phyloP scores from a whole-genome alignment of 1,140 invertebrate genomes.

The Anastatus disparis region DNA sequence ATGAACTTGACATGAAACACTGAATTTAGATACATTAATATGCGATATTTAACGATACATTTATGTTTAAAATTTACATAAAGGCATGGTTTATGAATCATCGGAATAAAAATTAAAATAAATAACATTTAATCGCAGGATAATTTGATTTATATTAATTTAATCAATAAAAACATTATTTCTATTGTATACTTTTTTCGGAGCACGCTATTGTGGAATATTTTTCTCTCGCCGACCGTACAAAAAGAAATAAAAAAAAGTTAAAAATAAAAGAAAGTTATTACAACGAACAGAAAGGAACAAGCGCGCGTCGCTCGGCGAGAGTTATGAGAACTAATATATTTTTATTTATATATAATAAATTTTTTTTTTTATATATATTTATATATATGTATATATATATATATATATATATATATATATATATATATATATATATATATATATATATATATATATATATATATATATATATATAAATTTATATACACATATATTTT shows the following conservation, averaged over 20 bases:
- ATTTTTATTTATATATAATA: conserved; percentile 41
- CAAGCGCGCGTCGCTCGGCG: conserved; percentile 7
- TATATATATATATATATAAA: conserved; percentile 28
- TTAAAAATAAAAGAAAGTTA: conserved; percentile 20
- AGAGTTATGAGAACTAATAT: conserved; percentile 29
- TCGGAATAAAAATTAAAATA: too few relatives aligned
- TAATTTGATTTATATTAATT: too few relatives aligned
- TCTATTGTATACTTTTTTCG: too few relatives aligned
- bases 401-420: conserved; percentile 37
- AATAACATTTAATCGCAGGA: too few relatives aligned
- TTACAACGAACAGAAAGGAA: conserved; percentile 27
- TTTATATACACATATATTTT: conserved; percentile 41
- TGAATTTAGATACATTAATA: too few relatives aligned
- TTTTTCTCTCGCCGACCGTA: conserved; percentile 1
- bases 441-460: not conserved
- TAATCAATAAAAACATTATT: too few relatives aligned
- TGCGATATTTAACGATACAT: too few relatives aligned
- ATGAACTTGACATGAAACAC: too few relatives aligned
- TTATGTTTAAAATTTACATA: too few relatives aligned
- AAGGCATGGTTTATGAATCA: too few relatives aligned
- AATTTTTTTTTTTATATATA: conserved; percentile 32
- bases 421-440: conserved; percentile 38
- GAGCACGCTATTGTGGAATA: not conserved
- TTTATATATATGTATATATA: too few relatives aligned
- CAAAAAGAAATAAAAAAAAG: conserved; percentile 7